phyloP scores from a whole-genome alignment of 1,140 invertebrate genomes.

The Glossosoma conforme region DNA sequence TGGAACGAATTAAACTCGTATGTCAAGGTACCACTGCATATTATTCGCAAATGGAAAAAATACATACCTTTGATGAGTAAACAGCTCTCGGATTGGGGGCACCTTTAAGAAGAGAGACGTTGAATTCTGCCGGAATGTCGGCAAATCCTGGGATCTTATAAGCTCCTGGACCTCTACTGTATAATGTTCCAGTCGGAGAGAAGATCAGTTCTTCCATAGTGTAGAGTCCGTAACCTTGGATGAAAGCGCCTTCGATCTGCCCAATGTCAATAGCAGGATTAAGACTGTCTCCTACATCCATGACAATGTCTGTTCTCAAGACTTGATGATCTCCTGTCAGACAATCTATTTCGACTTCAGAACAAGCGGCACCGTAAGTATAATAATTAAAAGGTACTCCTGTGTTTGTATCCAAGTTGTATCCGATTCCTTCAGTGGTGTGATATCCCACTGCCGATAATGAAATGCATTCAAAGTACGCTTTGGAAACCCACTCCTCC shows the following conservation, averaged over 20 bases:
- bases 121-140: slow-evolving; percentile 88
- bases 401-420: slow-evolving; percentile 65
- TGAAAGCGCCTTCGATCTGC: slow-evolving; percentile 91
- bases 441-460: slow-evolving; percentile 86
- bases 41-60: no score
- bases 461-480: slow-evolving; percentile 76
- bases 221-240: slow-evolving; percentile 90
- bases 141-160: slow-evolving; percentile 91
- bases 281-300: slow-evolving; percentile 87
- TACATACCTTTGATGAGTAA: slow-evolving; percentile 85
- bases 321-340: slow-evolving; percentile 86
- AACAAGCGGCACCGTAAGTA: slow-evolving; percentile 72
- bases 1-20: no score
- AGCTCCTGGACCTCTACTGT: slow-evolving; percentile 82
- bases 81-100: slow-evolving; percentile 84
- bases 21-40: no score
- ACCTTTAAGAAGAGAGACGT: slow-evolving; percentile 86
- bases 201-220: slow-evolving; percentile 86
- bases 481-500: slow-evolving; percentile 78
- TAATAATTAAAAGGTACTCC: slow-evolving; percentile 76
- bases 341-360: slow-evolving; percentile 84
- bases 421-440: slow-evolving; percentile 72
- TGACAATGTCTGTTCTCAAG: slow-evolving; percentile 85
- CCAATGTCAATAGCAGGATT: slow-evolving; percentile 96
- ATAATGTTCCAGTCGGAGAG: slow-evolving; percentile 74